phyloP scores from a whole-genome alignment of 2,888 invertebrate species.

The Diarsia dahlii region DNA sequence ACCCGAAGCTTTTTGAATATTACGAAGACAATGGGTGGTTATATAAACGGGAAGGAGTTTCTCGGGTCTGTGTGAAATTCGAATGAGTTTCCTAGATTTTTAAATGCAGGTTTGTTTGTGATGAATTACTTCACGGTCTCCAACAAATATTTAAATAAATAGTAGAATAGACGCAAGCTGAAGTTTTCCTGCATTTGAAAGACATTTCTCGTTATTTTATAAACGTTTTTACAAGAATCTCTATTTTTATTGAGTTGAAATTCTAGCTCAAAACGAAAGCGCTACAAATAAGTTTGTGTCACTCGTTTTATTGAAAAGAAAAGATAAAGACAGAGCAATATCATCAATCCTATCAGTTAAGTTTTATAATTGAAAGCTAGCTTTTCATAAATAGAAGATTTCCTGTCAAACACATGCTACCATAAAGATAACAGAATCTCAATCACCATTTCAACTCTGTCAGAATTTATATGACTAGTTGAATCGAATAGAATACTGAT shows the following conservation, averaged over 20 bases:
- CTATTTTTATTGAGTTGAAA: background rate
- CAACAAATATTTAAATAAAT: background rate
- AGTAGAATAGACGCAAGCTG: background rate
- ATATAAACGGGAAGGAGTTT: background rate
- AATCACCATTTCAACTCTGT: conserved; percentile 41
- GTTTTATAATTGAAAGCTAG: background rate
- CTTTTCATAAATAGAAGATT: conserved; percentile 35
- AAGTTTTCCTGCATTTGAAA: conserved; percentile 3
- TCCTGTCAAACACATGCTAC: conserved; percentile 22
- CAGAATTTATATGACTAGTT: conserved; percentile 54
- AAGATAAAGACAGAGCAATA: background rate
- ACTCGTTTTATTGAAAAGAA: background rate
- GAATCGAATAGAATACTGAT: conserved; percentile 55
- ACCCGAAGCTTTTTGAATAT: conserved; percentile 49
- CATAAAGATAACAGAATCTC: conserved; percentile 47
- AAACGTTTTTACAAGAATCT: background rate
- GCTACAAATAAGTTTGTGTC: no score
- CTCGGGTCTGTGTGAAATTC: background rate
- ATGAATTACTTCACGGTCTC: background rate
- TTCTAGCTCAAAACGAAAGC: conserved; percentile 2
- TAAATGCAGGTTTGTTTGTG: background rate
- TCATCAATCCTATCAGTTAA: background rate
- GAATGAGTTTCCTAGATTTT: background rate
- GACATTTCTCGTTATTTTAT: background rate
- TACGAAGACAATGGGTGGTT: conserved; percentile 28